These are phyloP conservation scores for Gyrodactylus salaris DNA, from an alignment of 1,140 invertebrate species.

Conservation along the genomic window DNA sequence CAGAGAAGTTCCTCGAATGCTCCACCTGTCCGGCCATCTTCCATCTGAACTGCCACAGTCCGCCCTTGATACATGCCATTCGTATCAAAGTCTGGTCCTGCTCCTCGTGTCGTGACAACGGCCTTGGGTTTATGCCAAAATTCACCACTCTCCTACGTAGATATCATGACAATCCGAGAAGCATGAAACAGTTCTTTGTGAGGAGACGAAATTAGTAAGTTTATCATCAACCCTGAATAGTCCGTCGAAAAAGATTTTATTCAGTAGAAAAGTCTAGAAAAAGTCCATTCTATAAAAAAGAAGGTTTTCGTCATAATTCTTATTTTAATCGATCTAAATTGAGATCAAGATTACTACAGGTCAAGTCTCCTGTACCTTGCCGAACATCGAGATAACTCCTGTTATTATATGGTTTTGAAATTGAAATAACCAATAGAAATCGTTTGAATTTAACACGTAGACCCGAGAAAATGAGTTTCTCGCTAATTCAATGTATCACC, in stretches of 20 bases:
- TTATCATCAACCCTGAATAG: neutral
- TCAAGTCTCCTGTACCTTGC: too few species aligned
- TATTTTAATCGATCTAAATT: too few species aligned
- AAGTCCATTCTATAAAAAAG: too few species aligned
- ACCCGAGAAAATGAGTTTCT: too few species aligned
- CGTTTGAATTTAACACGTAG: too few species aligned
- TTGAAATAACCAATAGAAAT: too few species aligned
- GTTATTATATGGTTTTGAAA: too few species aligned
- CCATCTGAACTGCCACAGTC: constrained; percentile 17
- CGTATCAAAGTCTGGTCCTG: neutral
- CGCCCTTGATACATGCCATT: constrained; percentile 11
- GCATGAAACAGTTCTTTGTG: neutral
- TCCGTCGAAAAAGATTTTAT: neutral
- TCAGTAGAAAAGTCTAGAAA: neutral
- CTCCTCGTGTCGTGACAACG: neutral
- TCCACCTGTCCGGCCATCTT: constrained; percentile 15
- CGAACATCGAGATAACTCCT: too few species aligned
- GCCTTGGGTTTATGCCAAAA: neutral
- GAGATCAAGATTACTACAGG: too few species aligned
- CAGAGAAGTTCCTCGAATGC: constrained; percentile 13
- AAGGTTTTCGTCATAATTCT: too few species aligned
- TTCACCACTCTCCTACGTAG: neutral
- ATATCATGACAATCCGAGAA: neutral
- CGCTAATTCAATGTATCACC: too few species aligned
- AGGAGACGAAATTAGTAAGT: neutral